A percentile compares a stretch with the other conserved stretches of the same genome.
Conservation (phyloP, 2,888 invertebrate genomes). For the Tanytarsus gracilentus region DNA sequence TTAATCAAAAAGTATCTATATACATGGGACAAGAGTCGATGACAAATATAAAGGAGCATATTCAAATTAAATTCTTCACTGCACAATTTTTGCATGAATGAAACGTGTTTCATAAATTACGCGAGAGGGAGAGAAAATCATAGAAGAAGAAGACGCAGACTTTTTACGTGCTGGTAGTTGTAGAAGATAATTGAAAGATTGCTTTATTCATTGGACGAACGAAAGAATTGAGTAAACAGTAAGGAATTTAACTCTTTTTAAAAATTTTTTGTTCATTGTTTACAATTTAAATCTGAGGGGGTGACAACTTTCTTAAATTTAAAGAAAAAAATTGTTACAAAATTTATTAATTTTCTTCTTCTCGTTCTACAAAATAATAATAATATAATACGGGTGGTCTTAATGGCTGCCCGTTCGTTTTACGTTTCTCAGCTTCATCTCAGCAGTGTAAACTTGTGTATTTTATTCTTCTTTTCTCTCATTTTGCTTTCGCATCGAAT, state of each 20-base stretch:
- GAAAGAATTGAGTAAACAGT: neutral
- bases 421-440: neutral
- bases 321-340: too few species aligned
- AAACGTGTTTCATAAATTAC: constrained; percentile 3
- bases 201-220: constrained; percentile 17
- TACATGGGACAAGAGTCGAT: too few species aligned
- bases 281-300: too few species aligned
- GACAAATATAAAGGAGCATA: too few species aligned
- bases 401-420: constrained; percentile 5
- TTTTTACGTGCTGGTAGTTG: constrained; percentile 6
- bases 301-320: too few species aligned
- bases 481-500: too few species aligned
- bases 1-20: too few species aligned
- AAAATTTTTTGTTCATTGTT: neutral
- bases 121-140: neutral
- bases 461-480: too few species aligned
- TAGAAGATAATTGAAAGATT: constrained; percentile 28
- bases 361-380: too few species aligned
- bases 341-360: neutral
- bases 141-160: neutral
- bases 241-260: neutral
- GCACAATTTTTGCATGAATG: constrained; percentile 23
- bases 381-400: constrained; percentile 28
- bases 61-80: too few species aligned
- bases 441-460: neutral